Base-by-base conservation (phyloP, 2,888 invertebrate species). In the Neoascia interrupta region DNA sequence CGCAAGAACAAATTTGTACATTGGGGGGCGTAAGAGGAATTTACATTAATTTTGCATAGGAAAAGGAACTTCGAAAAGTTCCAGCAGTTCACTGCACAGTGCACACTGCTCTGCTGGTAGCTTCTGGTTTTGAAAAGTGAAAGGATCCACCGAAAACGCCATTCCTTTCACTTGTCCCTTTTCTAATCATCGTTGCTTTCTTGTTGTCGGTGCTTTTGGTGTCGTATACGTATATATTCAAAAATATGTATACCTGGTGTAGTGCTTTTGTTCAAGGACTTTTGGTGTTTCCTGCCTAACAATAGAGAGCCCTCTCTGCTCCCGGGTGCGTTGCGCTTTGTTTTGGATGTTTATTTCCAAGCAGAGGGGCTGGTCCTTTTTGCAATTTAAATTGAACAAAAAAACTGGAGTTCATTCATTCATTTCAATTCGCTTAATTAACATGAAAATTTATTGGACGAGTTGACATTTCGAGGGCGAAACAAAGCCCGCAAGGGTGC, bases 381-480 rank as follows among this genome's bases (percentile, higher is more conserved):
- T 54, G 58, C 39, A 53, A 60, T 47, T 68, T 45, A 56, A 74
- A 61, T 64, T 43, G 43, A 64, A n/a, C n/a, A n/a, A n/a, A n/a
- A n/a, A 58, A 73, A 64, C 43, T 45, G 51, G 58, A 70, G 43
- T 70, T 58, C 43, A 58, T 70, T 60, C 54, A 61, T 45, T 58
- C 53, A 45, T 72, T 76, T 64, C 51, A 70, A 76, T 76, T 76
- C 72, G 76, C 76, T 76, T 76, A 76, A 76, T 76, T 76, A 72
- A 76, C 58, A 36, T 43, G 64, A 34, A 60, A 34, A 51, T 58
- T 61, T 43, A 51, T 51, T 43, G 41, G 26, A 51, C 43, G 11
- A 64, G 56, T 76, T 76, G 72, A 70, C 72, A 72, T 70, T 47
- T 31, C 11, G 36, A 45, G 70, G 63, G 37, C 34, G 41, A 21